A percentile compares a stretch with the other conserved stretches of the same genome.
Conservation (phyloP, 2,113 vertebrate genomes). For the Orycteropus afer region DNA sequence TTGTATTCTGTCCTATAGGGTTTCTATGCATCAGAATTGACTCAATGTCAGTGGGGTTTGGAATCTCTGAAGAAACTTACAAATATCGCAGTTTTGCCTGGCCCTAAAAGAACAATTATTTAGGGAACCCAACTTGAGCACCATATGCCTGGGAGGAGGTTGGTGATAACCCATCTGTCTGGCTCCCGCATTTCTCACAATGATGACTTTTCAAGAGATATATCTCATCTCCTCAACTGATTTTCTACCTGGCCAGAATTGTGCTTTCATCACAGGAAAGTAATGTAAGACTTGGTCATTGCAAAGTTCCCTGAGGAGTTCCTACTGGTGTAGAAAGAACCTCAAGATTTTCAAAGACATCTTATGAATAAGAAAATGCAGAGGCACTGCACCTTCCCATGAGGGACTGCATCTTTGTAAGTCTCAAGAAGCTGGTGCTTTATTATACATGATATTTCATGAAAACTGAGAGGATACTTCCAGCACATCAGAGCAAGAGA, state of each 20-base stretch:
- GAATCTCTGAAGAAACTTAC: not conserved
- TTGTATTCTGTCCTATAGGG: no score
- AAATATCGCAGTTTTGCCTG: not conserved
- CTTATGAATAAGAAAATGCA: not conserved
- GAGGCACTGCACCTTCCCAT: not conserved
- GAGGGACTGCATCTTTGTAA: not conserved
- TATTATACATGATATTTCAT: not conserved
- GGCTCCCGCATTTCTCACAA: not conserved
- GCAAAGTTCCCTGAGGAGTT: not conserved
- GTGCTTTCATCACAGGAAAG: not conserved
- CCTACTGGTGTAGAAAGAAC: not conserved
- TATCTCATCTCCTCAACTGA: not conserved
- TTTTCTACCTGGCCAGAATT: not conserved
- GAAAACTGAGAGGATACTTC: not conserved
- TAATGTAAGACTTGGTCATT: not conserved
- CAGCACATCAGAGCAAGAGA: not conserved
- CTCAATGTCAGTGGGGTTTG: no score
- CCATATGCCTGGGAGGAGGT: not conserved
- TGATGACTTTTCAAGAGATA: not conserved
- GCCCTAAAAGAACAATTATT: not conserved
- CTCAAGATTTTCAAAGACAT: not conserved
- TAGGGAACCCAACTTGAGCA: not conserved
- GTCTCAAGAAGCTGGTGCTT: not conserved
- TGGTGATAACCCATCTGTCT: not conserved
- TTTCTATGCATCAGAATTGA: no score